Evolutionary conservation across 2,113 vertebrate species (phyloP), one percentile per base, ranked within the genome.

Genomic region (Poecile atricapillus): DNA sequence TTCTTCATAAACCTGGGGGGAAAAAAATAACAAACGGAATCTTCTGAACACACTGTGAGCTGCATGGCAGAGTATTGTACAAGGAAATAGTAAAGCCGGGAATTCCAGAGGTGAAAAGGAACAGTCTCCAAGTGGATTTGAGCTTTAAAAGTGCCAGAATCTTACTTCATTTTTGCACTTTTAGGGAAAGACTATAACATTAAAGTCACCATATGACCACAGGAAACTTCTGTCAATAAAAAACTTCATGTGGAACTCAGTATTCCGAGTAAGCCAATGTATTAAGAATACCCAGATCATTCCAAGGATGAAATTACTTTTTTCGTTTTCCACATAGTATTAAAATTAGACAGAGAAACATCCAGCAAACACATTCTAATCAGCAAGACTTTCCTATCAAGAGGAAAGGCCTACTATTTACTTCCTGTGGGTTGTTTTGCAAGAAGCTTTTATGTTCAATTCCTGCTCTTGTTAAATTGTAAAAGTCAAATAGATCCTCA

Each of bases 231-330:
- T 56, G 28, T 64, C 62, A 73, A 47, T 76, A 84, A 63, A 89
- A 85, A 18, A 14, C 49, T 63, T 70, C 35, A 35, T 0, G 2
- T 22, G 12, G 35, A 83, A 62, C 47, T 91, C 70, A 16, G n/a
- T 69, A 10, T 25, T 75, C 22, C 0, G 0, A 64, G 15, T 23
- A 3, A 93, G 33, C 8, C 41, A 24, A 74, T 6, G 3, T 17
- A 56, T 50, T 52, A 59, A 70, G 64, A 41, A 31, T 47, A 41
- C 5, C 18, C 16, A 76, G n/a, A 55, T 69, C 24, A 58, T 43
- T 69, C 37, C 41, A 33, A 86, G 37, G 31, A 62, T n/a, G 10
- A 59, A 71, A 52, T 31, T 49, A 58, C 15, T 90, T 85, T 39
- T 46, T 15, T 41, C 8, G 49, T 20, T 56, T 58, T 77, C 31